Conservation (phyloP, 2,888 invertebrate genomes). For the Coelopa pilipes region DNA sequence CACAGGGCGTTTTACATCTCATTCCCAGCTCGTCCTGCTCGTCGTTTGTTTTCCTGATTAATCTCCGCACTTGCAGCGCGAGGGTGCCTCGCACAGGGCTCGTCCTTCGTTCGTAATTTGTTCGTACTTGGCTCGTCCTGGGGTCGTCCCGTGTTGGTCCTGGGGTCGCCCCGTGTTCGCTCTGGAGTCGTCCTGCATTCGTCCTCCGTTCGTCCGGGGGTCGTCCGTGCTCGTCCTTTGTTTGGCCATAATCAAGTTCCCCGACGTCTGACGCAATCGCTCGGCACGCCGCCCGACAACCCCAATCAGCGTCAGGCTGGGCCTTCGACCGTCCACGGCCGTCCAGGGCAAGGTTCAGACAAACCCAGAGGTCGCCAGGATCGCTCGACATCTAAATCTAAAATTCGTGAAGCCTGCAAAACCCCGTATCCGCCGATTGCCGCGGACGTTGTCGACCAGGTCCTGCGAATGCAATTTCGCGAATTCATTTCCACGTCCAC, state of each 20-base stretch:
- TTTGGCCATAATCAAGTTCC: slow-evolving; percentile 50
- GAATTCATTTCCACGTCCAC: no score
- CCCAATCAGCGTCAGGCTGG: slow-evolving; percentile 45
- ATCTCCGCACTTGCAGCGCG: slow-evolving; percentile 45
- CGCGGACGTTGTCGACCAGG: no score
- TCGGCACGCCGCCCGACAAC: slow-evolving; percentile 43
- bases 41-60: slow-evolving; percentile 50
- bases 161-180: not conserved
- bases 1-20: not conserved
- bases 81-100: not conserved
- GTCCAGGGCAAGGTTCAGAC: no score
- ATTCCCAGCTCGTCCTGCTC: slow-evolving; percentile 25
- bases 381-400: no score
- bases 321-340: no score
- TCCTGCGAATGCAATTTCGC: no score
- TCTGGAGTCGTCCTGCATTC: not conserved
- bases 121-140: not conserved
- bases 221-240: slow-evolving; percentile 41
- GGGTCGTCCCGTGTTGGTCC: not conserved
- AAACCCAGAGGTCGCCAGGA: no score
- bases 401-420: no score
- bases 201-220: not conserved
- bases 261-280: slow-evolving; percentile 39
- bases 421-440: no score
- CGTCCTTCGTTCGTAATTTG: not conserved